A percentile compares a stretch with the other conserved stretches of the same genome.
Conservation (phyloP, 2,888 invertebrate genomes). For the Caenorhabditis sp. region DNA sequence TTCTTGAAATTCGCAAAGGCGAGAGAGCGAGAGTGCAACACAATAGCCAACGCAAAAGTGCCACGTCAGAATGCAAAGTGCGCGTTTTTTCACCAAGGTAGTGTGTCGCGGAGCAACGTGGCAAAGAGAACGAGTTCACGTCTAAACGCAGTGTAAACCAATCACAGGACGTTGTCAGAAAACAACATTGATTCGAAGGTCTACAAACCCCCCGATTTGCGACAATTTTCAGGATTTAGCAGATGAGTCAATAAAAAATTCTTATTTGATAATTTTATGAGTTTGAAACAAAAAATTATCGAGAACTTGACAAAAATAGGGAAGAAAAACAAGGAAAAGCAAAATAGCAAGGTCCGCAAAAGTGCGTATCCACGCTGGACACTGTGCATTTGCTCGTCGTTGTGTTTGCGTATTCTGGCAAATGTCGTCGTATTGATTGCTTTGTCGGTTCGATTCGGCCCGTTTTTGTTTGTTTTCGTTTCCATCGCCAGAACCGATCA, state of each 20-base stretch:
- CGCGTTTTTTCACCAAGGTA: background rate
- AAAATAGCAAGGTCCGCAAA: conserved; percentile 32
- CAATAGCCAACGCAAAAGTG: conserved; percentile 8
- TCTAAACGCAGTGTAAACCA: background rate
- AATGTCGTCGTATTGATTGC: conserved; percentile 35
- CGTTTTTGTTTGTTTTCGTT: conserved; percentile 34
- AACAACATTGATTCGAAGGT: too few species aligned
- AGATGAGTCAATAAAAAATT: too few species aligned
- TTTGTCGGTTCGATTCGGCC: background rate
- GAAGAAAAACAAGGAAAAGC: conserved; percentile 18
- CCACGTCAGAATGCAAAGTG: conserved; percentile 35
- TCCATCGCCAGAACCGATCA: background rate
- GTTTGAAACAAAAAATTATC: too few species aligned
- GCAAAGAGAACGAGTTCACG: conserved; percentile 1
- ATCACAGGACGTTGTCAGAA: background rate
- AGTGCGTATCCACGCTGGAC: conserved; percentile 55
- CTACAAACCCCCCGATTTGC: too few species aligned
- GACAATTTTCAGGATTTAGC: too few species aligned
- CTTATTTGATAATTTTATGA: too few species aligned
- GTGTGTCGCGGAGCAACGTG: background rate
- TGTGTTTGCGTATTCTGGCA: conserved; percentile 43
- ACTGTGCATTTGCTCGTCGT: conserved; percentile 34
- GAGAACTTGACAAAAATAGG: conserved; percentile 19
- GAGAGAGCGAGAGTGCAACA: conserved; percentile 4
- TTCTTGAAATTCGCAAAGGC: background rate